Percentiles rank a stretch among this genome's conserved stretches.
Conservation (phyloP, 2,797 vertebrate genomes). For the Hylomyscus alleni region DNA sequence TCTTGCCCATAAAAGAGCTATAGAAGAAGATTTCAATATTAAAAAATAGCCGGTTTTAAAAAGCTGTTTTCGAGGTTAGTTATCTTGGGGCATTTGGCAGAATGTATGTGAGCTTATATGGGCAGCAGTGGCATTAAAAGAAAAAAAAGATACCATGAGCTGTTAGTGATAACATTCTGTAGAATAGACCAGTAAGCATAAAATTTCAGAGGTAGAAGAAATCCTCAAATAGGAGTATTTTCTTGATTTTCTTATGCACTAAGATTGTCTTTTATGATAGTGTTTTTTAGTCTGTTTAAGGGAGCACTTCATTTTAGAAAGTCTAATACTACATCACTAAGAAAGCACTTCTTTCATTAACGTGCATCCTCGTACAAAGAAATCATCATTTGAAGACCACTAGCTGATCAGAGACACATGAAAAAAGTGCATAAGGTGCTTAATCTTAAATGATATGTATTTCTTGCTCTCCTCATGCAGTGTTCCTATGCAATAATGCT, state of each 20-base stretch:
- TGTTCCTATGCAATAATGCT: conserved; percentile 20
- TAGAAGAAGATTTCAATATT: conserved; percentile 28
- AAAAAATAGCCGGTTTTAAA: conserved; percentile 52
- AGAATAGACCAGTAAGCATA: conserved; percentile 46
- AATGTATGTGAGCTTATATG: conserved; percentile 37
- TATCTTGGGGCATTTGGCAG: background rate
- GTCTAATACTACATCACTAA: background rate
- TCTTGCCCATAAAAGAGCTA: conserved; percentile 21
- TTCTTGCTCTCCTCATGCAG: background rate
- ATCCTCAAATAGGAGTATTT: background rate
- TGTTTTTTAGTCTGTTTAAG: conserved; percentile 29
- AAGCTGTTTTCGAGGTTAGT: conserved; percentile 27
- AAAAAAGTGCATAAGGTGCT: background rate
- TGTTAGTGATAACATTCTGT: conserved; percentile 15
- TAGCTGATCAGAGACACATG: conserved; percentile 34
- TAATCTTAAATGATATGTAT: conserved; percentile 28
- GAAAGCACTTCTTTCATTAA: conserved; percentile 30
- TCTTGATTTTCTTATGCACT: conserved; percentile 27
- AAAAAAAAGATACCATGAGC: background rate
- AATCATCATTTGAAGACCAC: conserved; percentile 54
- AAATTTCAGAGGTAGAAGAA: conserved; percentile 24
- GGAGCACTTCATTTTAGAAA: conserved; percentile 41
- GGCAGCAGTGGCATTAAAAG: background rate
- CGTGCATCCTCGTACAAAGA: background rate
- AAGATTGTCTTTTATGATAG: conserved; percentile 19